phyloP scores from a whole-genome alignment of 2,113 vertebrate species.

The Dicaeum eximium region DNA sequence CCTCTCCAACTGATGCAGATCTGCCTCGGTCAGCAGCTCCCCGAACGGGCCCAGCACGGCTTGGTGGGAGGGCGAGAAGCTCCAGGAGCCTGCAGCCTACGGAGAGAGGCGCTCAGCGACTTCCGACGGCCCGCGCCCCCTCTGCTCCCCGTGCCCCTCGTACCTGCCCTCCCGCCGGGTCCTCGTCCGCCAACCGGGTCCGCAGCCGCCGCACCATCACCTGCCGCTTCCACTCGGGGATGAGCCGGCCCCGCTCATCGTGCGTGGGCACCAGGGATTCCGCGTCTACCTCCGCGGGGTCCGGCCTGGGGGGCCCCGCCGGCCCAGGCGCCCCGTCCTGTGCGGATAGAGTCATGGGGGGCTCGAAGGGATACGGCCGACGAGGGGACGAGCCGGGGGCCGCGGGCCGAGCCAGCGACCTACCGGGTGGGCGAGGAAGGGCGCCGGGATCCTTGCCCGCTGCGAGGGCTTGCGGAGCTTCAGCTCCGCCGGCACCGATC shows the following conservation, averaged over 20 bases:
- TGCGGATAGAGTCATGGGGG: background rate
- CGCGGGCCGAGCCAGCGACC: background rate
- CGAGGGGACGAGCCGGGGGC: background rate
- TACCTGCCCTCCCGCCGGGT: conserved; percentile 77
- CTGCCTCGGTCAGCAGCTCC: conserved; percentile 90
- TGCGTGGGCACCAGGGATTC: conserved; percentile 90
- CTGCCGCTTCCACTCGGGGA: conserved; percentile 96
- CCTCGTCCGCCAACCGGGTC: conserved; percentile 77
- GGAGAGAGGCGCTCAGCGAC: background rate
- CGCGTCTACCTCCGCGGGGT: conserved; percentile 73
- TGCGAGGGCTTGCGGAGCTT: conserved; percentile 69
- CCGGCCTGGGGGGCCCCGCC: conserved; percentile 41
- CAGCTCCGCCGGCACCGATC: conserved; percentile 56
- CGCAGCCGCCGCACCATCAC: conserved; percentile 93
- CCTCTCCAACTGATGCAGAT: conserved; percentile 87
- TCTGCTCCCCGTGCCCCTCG: background rate
- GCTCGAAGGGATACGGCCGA: background rate
- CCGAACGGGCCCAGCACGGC: conserved; percentile 93
- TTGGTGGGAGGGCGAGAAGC: conserved; percentile 85
- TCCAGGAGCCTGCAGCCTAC: conserved; percentile 75
- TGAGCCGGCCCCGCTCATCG: conserved; percentile 83
- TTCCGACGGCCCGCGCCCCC: no score
- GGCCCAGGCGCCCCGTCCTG: background rate
- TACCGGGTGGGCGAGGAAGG: conserved; percentile 54
- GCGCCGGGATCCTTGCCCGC: conserved; percentile 64